Base-by-base conservation (phyloP, 2,797 vertebrate genomes). In the Nasua narica region DNA sequence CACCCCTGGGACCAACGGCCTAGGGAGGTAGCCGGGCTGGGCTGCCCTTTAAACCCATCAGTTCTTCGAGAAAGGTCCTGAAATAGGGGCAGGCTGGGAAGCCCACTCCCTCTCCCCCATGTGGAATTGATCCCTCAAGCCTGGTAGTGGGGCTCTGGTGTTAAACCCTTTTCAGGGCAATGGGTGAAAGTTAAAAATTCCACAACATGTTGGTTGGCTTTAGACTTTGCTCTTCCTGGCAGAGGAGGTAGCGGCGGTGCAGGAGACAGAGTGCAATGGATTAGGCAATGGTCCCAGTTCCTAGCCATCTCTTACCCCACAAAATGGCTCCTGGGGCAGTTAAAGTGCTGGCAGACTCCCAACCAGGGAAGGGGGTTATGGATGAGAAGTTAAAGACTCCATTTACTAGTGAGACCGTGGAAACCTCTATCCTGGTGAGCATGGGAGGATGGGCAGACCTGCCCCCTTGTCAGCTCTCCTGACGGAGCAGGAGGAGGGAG, bases 131-230 rank as follows among this genome's bases (percentile, higher is more conserved):
- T 87, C 69, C 43, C 32, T 77, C 7, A 43, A 18, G 29, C 29
- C 27, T 90, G 65, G 52, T 29, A 67, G 3, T 15, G 19, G 18
- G 70, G 37, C 50, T 87, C 65, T 50, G 5, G 2, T 40, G 79
- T 69, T 65, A 93, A 87, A 90, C 25, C 14, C 40, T 37, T 50
- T 91, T 52, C 50, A 94, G 90, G 84, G 77, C 69, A 87, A 40
- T 87, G 50, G 91, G 96, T 93, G 67, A 96, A 97, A 96, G 96
- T 52, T 97, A 87, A 97, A 79, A 94, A 78, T 91, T 62, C 23
- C 58, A 60, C 46, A 85, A 52, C 78, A 40, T 84, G 88, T 70
- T 90, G 58, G 37, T 43, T 95, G 89, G 91, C 83, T 90, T 94
- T 87, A 91, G 96, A 97, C 96, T 96, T 98, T 96, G 87, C 32